Evolutionary conservation across 1,140 invertebrate species (phyloP).

Genomic region (Drosophila malerkotliana): DNA sequence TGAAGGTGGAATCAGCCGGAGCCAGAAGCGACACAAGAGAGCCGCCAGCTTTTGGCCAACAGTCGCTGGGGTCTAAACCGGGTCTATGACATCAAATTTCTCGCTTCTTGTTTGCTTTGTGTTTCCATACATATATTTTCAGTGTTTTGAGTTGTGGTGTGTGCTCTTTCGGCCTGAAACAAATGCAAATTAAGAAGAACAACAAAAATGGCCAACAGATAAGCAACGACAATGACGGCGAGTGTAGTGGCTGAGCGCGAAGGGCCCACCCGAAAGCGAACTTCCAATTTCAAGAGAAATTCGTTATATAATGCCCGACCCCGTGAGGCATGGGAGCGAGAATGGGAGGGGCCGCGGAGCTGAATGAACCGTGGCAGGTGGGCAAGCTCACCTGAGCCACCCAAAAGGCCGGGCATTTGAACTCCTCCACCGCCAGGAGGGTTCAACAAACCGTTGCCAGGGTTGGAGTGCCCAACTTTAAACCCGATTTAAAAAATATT

Average conservation of each 20-base stretch:
- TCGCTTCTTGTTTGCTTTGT: slow-evolving; percentile 14
- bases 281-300: slow-evolving; percentile 47
- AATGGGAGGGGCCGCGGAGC: slow-evolving; percentile 1
- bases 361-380: slow-evolving; percentile 28
- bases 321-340: background rate
- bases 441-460: slow-evolving; percentile 32
- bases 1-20: slow-evolving; percentile 12
- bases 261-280: slow-evolving; percentile 31
- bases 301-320: slow-evolving; percentile 38
- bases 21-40: slow-evolving; percentile 18
- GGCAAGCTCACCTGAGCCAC: slow-evolving; percentile 20
- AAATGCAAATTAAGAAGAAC: slow-evolving; percentile 62
- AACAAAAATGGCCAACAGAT: slow-evolving; percentile 42
- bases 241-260: slow-evolving; percentile 12
- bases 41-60: slow-evolving; percentile 22
- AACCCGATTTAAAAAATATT: too few species aligned
- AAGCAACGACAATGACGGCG: slow-evolving; percentile 42
- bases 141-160: slow-evolving; percentile 6
- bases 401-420: background rate
- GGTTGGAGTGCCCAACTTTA: background rate
- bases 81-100: slow-evolving; percentile 47
- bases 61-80: slow-evolving; percentile 16
- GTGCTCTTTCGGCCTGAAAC: slow-evolving; percentile 52
- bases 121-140: background rate
- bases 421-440: slow-evolving; percentile 4